Conservation (phyloP, 2,888 invertebrate species). For the Resseliella maxima region DNA sequence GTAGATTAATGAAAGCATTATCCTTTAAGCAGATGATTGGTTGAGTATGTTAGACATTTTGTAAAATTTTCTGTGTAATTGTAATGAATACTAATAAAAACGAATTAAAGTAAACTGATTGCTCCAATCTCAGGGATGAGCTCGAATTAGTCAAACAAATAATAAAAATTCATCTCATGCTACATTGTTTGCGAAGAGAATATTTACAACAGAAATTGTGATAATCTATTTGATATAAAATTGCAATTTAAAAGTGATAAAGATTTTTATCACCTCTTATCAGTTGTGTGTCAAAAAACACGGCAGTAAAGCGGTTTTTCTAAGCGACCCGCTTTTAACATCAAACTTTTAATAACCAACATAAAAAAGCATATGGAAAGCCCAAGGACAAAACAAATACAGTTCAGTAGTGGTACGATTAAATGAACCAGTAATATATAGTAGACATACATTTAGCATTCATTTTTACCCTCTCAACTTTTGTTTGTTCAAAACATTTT, state of each 20-base stretch:
- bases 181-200: not conserved
- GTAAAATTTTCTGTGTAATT: not conserved
- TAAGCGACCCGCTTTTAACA: not conserved
- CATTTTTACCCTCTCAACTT: not conserved
- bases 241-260: slow-evolving; percentile 17
- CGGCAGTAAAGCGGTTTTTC: not conserved
- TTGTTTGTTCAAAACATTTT: not conserved
- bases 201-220: not conserved
- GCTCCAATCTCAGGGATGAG: not conserved
- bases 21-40: not conserved
- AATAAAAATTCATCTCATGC: not conserved
- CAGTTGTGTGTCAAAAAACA: not conserved
- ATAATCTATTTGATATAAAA: not conserved
- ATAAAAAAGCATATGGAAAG: slow-evolving; percentile 42
- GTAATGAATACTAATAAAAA: not conserved
- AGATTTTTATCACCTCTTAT: not conserved
- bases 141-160: not conserved
- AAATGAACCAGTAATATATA: not conserved
- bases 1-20: slow-evolving; percentile 23
- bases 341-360: not conserved
- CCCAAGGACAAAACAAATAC: not conserved
- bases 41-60: not conserved
- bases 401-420: not conserved
- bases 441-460: slow-evolving; percentile 13
- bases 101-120: not conserved